Base-by-base conservation (phyloP, 2,888 invertebrate genomes). In the Antitype chi region DNA sequence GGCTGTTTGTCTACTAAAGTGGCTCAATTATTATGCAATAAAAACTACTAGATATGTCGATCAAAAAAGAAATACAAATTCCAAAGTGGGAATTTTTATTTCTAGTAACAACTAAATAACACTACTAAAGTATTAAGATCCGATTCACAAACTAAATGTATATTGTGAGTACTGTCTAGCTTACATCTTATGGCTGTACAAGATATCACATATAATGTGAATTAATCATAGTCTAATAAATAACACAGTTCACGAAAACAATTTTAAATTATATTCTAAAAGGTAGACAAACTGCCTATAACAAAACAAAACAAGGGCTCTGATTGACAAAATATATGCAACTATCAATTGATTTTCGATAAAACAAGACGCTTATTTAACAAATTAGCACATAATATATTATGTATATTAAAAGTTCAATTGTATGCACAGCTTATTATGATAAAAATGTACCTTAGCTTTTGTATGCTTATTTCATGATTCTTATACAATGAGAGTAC, bases 271-370 rank as follows among this genome's bases (percentile, higher is more conserved):
- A 85, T 81, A 85, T 70, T 68, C 76, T 82, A 86, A 63, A 70
- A 74, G 67, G 80, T 86, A 86, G 88, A 89, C 89, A 86, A 88
- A 89, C 86, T 63, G 86, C 86, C 84, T 85, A 75, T 84, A 87
- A 83, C 82, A 86, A 86, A 82, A 82, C 52, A 63, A 76, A 84
- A 76, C 70, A 79, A 69, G 75, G 69, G 77, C 84, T 76, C 62
- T 73, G 68, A 74, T 64, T 74, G 76, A 80, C 69, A 71, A 62
- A 62, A 71, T 69, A 78, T 73, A 80, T 74, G 66, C 64, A 80
- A 73, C 62, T 74, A 74, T 78, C 47, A 60, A 72, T 74, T 69
- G 68, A 72, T 75, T 66, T 71, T 67, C 67, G 79, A 73, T 80
- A 83, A 87, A 88, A 88, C 78, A 87, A 87, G 83, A 81, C 47